Conservation (phyloP, 2,888 invertebrate species). For the Rapana venosa region DNA sequence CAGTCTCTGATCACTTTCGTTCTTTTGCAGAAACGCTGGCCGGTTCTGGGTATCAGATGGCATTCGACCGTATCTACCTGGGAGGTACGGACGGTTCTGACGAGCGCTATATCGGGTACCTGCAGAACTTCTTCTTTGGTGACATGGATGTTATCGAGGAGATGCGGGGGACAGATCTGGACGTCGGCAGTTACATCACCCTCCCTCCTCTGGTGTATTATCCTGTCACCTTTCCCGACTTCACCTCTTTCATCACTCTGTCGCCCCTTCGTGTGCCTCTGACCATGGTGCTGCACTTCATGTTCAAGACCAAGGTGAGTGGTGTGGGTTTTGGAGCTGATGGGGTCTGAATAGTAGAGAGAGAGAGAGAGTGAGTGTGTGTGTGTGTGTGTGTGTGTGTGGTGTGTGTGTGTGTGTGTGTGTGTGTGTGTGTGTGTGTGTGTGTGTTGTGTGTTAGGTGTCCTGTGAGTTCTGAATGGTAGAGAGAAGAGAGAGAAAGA, state of each 20-base stretch:
- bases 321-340: background rate
- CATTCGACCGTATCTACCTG: constrained; percentile 63
- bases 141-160: constrained; percentile 60
- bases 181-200: constrained; percentile 48
- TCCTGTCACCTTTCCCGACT: constrained; percentile 65
- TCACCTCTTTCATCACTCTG: constrained; percentile 58
- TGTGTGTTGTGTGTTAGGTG: background rate
- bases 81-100: constrained; percentile 52
- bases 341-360: background rate
- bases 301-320: constrained; percentile 65
- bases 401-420: background rate
- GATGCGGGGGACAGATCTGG: constrained; percentile 42
- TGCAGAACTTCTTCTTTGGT: constrained; percentile 67
- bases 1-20: background rate
- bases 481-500: too few species aligned
- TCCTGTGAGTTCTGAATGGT: too few species aligned
- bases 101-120: constrained; percentile 64
- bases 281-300: constrained; percentile 64
- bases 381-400: background rate
- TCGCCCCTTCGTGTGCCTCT: constrained; percentile 54
- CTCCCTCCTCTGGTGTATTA: constrained; percentile 59
- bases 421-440: background rate
- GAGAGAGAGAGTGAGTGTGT: background rate
- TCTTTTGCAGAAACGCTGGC: constrained; percentile 58
- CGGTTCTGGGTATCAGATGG: constrained; percentile 61